Conservation (phyloP, 2,797 vertebrate genomes). For the Sitta carolinensis region DNA sequence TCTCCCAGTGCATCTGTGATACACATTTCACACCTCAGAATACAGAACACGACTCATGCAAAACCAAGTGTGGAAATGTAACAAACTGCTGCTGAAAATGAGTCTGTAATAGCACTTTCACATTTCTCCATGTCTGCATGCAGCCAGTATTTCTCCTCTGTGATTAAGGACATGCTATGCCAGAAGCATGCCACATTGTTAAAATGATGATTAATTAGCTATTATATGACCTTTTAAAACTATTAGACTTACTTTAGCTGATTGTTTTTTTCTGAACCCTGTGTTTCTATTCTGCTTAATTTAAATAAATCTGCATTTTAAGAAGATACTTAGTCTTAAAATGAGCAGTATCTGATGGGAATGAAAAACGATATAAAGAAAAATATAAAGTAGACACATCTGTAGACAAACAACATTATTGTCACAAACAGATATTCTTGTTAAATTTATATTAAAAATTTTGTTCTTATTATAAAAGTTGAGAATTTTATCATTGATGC, state of each 20-base stretch:
- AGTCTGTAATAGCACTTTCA: neutral
- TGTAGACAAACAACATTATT: neutral
- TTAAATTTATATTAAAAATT: neutral
- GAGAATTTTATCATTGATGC: neutral
- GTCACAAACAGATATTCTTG: neutral
- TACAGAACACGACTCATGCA: neutral
- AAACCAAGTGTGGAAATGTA: neutral
- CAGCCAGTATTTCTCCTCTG: neutral
- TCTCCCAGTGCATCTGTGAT: neutral
- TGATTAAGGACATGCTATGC: neutral
- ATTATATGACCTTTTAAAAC: neutral
- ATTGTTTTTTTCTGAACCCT: neutral
- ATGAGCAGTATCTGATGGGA: neutral
- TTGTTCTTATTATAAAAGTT: neutral
- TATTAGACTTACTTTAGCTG: neutral
- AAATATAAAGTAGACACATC: neutral
- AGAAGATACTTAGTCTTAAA: neutral
- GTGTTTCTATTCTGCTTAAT: neutral
- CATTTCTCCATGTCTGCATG: neutral
- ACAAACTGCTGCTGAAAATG: conserved; percentile 11
- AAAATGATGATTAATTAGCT: neutral
- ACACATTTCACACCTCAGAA: conserved; percentile 26
- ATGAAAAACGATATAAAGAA: neutral
- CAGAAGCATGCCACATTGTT: neutral
- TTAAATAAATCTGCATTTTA: neutral